These are phyloP conservation scores for Paradoxurus hermaphroditus DNA, from an alignment of 2,113 vertebrate genomes.

Conservation along the genomic window DNA sequence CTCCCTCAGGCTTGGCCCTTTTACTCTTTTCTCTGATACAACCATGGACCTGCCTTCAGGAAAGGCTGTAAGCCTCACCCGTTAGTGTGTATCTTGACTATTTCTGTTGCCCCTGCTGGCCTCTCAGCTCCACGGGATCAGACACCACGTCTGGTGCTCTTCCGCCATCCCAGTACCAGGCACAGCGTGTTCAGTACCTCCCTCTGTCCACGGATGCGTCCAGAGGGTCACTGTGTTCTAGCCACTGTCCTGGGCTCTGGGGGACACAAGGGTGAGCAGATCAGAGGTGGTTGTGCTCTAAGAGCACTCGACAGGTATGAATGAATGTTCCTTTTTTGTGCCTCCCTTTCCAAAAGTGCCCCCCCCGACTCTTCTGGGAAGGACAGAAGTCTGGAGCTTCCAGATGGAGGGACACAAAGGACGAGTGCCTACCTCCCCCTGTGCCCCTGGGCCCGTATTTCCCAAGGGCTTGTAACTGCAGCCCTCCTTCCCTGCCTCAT, in stretches of 20 bases:
- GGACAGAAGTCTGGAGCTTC: too few species aligned
- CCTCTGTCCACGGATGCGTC: neutral
- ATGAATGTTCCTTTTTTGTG: neutral
- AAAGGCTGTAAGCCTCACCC: neutral
- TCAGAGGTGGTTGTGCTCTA: neutral
- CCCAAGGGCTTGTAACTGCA: neutral
- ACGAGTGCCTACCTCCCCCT: neutral
- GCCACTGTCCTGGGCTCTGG: neutral
- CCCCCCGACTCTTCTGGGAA: neutral
- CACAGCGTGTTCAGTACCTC: neutral
- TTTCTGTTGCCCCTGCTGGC: neutral
- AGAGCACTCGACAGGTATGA: neutral
- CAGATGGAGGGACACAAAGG: neutral
- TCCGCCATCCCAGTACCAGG: fast-evolving
- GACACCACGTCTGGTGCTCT: neutral
- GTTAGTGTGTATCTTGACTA: neutral
- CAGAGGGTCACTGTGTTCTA: neutral
- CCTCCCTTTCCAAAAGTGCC: neutral
- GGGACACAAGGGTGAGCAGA: neutral
- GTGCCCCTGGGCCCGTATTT: neutral
- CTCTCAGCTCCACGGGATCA: neutral
- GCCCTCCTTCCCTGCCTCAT: neutral
- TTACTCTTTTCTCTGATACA: neutral
- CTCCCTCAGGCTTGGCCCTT: neutral
- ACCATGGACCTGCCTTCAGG: neutral